Conservation (phyloP, 2,113 vertebrate genomes). For the Pseudorasbora parva region DNA sequence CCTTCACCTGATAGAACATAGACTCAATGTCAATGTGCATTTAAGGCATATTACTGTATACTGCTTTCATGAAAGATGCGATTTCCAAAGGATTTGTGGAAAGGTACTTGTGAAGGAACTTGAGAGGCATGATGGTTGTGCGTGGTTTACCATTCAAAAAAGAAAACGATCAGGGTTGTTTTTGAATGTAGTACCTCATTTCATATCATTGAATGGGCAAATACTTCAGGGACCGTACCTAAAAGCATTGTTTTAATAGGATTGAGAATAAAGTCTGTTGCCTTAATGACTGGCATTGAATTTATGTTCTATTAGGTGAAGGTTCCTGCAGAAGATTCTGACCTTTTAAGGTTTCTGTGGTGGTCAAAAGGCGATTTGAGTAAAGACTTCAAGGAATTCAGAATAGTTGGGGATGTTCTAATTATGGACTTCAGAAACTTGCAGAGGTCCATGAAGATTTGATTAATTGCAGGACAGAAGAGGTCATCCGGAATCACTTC, state of each 20-base stretch:
- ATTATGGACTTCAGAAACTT: background rate
- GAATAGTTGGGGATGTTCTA: background rate
- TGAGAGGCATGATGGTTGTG: background rate
- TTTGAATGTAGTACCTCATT: background rate
- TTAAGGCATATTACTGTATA: background rate
- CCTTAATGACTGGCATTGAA: background rate
- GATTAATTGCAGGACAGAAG: background rate
- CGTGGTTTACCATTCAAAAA: background rate
- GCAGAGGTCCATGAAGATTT: background rate
- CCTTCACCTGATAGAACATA: background rate
- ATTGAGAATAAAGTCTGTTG: background rate
- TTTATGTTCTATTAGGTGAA: background rate
- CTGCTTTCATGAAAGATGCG: background rate
- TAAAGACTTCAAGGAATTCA: background rate
- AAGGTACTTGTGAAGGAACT: background rate
- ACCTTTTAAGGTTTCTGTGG: background rate
- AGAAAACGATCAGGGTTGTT: background rate
- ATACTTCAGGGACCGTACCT: slow-evolving; percentile 1
- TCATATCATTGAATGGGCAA: background rate
- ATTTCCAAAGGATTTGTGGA: background rate
- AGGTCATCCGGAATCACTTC: background rate
- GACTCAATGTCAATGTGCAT: background rate
- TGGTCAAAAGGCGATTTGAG: slow-evolving; percentile 4
- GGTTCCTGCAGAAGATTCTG: background rate
- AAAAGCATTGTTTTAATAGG: background rate